Evolutionary conservation across 2,797 vertebrate species (phyloP), one percentile per base, ranked within the genome.

Genomic region (Petrocephalus schoutedeni): DNA sequence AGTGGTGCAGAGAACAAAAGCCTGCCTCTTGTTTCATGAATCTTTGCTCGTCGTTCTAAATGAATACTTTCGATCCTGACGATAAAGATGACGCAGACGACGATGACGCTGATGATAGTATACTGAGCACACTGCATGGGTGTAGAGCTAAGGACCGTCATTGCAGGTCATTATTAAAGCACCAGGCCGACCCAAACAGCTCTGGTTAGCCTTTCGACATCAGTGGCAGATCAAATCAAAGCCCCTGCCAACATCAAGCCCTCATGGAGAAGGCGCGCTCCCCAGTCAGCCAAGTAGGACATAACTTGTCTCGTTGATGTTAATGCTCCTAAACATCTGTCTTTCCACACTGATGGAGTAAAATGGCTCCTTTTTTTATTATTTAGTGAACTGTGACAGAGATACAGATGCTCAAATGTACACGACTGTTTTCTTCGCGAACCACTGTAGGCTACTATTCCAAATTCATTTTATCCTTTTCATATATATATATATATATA

Each of bases 161-260:
- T 54, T 84, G 53, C 21, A 54, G 82, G 51, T 53, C 45, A 84
- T 84, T 53, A 84, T 84, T 56, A 53, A 84, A 84, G 16, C 49
- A 84, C 51, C 51, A 23, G 23, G 51, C 51, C 51, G 8, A 19
- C 21, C 45, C 82, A 21, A 16, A 84, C 82, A 84, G 45, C 49
- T 51, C 82, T 84, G 82, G 21, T 84, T 84, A 84, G 82, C 45
- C 21, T 84, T 84, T 54, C 82, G 82, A 53, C 51, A 28, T 84
- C 45, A 82, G 41, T 49, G 49, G 77, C 49, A 84, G 51, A 80
- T 49, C 74, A 56, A 23, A 49, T 84, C 82, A 54, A 14, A 84
- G 82, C 23, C 12, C 45, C 51, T 84, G 82, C 82, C 49, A 80
- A 49, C 74, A 49, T 80, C 51, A 84, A 54, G 82, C 21, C 21